Conservation (phyloP, 53 echinoderm and acorn worm species). For the Holothuria leucospilota region DNA sequence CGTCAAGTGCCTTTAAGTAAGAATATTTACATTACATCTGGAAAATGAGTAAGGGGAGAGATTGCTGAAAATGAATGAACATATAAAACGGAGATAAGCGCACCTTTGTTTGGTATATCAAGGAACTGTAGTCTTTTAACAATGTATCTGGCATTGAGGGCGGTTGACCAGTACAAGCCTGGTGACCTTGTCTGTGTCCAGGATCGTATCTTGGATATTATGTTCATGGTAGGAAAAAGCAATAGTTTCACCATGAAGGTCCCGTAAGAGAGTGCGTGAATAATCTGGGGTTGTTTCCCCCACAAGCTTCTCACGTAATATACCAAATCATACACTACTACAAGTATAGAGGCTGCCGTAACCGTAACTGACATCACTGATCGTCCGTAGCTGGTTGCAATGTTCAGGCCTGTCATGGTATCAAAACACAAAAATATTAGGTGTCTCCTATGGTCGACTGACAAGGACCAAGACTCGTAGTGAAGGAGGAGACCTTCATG, state of each 20-base stretch:
- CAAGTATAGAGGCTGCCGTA: constrained; percentile 45
- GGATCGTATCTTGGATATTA: constrained; percentile 49
- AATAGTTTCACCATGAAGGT: constrained; percentile 60
- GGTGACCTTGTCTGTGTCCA: constrained; percentile 1
- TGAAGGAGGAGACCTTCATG: too few relatives aligned
- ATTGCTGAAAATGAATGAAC: too few relatives aligned
- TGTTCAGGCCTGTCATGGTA: too few relatives aligned
- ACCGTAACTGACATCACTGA: neutral
- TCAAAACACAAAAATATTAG: too few relatives aligned
- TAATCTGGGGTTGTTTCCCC: constrained; percentile 66
- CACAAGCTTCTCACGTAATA: constrained; percentile 65
- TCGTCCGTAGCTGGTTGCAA: too few relatives aligned
- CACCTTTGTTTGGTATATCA: constrained; percentile 43
- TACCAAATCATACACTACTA: constrained; percentile 64
- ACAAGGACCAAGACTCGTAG: too few relatives aligned
- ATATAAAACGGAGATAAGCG: too few relatives aligned
- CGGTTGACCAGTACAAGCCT: constrained; percentile 44
- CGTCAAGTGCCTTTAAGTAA: too few relatives aligned
- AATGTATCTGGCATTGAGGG: constrained; percentile 49
- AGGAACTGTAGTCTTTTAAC: constrained; percentile 78
- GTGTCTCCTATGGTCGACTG: too few relatives aligned
- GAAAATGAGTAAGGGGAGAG: too few relatives aligned
- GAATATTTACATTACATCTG: too few relatives aligned
- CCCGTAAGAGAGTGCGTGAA: constrained; percentile 73
- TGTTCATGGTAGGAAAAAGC: constrained; percentile 51